A percentile compares a stretch with the other conserved stretches of the same genome.
phyloP scores from a whole-genome alignment of 2,797 vertebrate species.

The Melopsittacus undulatus region DNA sequence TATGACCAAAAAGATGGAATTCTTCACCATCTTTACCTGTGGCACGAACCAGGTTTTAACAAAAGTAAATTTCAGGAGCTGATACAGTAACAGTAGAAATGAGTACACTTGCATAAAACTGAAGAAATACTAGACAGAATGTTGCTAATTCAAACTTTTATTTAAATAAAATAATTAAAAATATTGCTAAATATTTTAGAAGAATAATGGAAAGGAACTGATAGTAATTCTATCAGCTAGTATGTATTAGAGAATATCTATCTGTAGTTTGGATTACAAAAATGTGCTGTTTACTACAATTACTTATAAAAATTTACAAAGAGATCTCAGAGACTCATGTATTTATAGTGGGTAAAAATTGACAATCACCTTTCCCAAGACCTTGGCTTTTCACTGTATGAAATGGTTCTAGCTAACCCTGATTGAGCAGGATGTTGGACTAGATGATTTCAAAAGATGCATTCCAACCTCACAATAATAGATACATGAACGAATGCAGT shows the following conservation, averaged over 20 bases:
- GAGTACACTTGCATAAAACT: background rate
- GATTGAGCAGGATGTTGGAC: background rate
- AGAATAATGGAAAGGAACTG: background rate
- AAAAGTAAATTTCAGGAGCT: background rate
- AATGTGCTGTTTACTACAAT: background rate
- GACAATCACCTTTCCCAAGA: background rate
- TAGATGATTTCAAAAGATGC: background rate
- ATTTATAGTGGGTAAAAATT: background rate
- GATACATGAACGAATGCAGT: background rate
- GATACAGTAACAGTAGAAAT: background rate
- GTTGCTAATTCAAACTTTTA: background rate
- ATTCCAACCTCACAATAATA: background rate
- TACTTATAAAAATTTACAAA: background rate
- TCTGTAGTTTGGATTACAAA: background rate
- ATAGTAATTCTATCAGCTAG: background rate
- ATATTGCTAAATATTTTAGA: background rate
- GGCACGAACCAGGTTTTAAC: background rate
- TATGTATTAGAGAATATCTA: background rate
- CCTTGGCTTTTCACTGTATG: background rate
- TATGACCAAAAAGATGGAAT: slow-evolving; percentile 16
- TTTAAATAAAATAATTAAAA: background rate
- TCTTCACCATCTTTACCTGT: background rate
- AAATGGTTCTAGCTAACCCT: background rate
- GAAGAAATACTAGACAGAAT: background rate
- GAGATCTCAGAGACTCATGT: background rate